These are phyloP conservation scores for Phrynocephalus guinanensis DNA, from an alignment of 2,797 vertebrate species.

Conservation along the genomic window DNA sequence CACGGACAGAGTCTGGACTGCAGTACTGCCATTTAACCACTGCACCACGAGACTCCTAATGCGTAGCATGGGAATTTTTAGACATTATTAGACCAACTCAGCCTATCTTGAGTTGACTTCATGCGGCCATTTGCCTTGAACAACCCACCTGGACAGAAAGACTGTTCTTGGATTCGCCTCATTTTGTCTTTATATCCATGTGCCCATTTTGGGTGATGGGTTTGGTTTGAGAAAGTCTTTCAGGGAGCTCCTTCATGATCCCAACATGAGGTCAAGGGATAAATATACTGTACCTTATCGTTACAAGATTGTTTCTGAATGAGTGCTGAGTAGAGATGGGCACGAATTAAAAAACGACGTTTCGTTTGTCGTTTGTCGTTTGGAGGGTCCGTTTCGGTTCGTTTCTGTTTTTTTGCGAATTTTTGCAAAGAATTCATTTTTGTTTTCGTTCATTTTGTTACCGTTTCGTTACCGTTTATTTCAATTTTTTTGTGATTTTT, in stretches of 20 bases:
- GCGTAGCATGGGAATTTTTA: too few species aligned
- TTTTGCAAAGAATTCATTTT: too few species aligned
- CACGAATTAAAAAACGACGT: too few species aligned
- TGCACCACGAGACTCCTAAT: too few species aligned
- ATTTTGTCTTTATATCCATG: neutral
- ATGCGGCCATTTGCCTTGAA: neutral
- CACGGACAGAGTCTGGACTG: too few species aligned
- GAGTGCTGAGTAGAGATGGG: neutral
- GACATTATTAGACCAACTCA: neutral
- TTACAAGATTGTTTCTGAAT: rapidly evolving
- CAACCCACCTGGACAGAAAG: neutral
- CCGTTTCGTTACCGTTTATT: too few species aligned
- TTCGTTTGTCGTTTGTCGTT: too few species aligned
- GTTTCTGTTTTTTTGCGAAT: too few species aligned
- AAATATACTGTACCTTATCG: neutral
- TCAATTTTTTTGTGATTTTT: too few species aligned
- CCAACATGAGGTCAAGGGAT: neutral
- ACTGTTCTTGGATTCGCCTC: conserved; percentile 34
- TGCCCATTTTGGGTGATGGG: neutral
- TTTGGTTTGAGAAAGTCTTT: neutral
- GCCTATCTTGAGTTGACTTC: neutral
- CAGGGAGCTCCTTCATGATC: neutral
- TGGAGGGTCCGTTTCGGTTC: too few species aligned
- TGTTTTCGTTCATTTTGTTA: too few species aligned
- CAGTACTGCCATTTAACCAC: too few species aligned